A percentile compares a stretch with the other conserved stretches of the same genome.
Conservation (phyloP, 2,113 vertebrate species). For the Hypanus sabinus region DNA sequence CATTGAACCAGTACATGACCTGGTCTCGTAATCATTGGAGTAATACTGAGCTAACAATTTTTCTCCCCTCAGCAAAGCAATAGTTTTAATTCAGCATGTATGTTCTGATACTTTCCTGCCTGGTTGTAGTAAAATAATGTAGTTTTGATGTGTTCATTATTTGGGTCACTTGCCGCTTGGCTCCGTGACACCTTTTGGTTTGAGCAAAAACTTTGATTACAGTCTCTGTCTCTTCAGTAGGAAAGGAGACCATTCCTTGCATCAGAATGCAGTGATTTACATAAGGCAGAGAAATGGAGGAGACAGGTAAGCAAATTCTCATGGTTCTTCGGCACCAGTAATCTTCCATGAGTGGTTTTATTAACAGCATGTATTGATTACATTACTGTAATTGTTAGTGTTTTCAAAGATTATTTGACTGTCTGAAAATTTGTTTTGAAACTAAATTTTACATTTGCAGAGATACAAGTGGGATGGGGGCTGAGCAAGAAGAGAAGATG, state of each 20-base stretch:
- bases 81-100: background rate
- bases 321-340: background rate
- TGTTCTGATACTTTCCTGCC: background rate
- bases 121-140: background rate
- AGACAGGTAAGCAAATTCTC: slow-evolving; percentile 66
- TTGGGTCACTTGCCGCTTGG: background rate
- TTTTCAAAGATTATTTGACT: background rate
- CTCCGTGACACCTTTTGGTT: background rate
- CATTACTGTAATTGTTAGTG: background rate
- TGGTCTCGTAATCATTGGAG: too few relatives aligned
- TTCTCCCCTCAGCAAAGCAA: background rate
- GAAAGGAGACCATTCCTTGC: slow-evolving; percentile 91
- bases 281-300: slow-evolving; percentile 96
- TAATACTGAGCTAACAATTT: background rate
- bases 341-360: background rate
- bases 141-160: background rate
- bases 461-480: too few relatives aligned
- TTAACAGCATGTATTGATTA: background rate
- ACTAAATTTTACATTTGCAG: background rate
- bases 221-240: slow-evolving; percentile 51
- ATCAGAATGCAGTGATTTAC: slow-evolving; percentile 85
- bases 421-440: background rate
- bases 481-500: background rate
- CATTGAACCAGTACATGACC: background rate
- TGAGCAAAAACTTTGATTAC: background rate